Percentiles rank a stretch among this genome's conserved stretches.
These are phyloP conservation scores for Frankliniella fusca DNA, from an alignment of 2,888 invertebrate species.

Conservation along the genomic window DNA sequence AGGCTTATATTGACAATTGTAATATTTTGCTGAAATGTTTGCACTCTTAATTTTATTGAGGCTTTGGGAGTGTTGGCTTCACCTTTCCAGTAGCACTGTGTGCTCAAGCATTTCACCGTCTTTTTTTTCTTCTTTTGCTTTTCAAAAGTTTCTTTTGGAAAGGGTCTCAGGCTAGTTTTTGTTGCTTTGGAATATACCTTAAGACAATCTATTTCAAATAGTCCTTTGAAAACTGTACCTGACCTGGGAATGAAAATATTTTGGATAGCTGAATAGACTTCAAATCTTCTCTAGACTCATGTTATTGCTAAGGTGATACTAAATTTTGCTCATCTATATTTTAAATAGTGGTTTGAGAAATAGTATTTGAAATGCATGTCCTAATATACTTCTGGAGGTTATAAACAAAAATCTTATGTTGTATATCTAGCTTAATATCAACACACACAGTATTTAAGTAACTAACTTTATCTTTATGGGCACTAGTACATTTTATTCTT, in stretches of 20 bases:
- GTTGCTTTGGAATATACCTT: too few species aligned
- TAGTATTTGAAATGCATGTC: not conserved
- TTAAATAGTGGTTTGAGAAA: not conserved
- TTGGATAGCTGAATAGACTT: not conserved
- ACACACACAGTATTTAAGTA: conserved; percentile 6
- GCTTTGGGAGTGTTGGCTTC: conserved; percentile 3
- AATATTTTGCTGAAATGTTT: not conserved
- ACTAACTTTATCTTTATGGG: not conserved
- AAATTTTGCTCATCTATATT: conserved; percentile 23
- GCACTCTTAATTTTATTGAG: not conserved
- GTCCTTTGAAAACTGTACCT: conserved; percentile 1
- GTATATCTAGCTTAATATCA: not conserved
- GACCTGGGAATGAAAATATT: not conserved
- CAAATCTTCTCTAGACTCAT: not conserved
- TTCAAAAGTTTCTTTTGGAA: not conserved
- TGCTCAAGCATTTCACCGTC: not conserved
- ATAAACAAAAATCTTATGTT: not conserved
- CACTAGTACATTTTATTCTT: conserved; percentile 12
- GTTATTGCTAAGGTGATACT: conserved; percentile 20
- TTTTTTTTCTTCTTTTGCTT: not conserved
- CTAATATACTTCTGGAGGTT: not conserved
- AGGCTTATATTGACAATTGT: not conserved
- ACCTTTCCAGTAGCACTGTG: not conserved
- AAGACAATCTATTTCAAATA: not conserved
- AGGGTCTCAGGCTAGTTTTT: not conserved